Percentiles rank a stretch among this genome's conserved stretches.
phyloP scores from a whole-genome alignment of 2,797 vertebrate species.

The Poliocrania exsul region DNA sequence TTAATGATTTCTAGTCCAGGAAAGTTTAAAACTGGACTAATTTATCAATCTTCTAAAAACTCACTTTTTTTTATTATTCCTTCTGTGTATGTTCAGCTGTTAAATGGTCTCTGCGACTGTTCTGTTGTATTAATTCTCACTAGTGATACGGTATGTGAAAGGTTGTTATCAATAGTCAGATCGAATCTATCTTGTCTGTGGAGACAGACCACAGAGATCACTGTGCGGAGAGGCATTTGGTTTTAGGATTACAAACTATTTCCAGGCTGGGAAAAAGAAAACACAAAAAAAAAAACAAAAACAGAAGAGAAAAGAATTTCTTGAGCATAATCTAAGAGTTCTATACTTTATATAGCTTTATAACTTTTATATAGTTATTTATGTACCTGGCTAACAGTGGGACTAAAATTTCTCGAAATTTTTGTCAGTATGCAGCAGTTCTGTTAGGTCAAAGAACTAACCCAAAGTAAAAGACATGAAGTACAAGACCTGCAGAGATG shows the following conservation, averaged over 20 bases:
- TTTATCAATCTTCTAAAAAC: neutral
- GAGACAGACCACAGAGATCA: neutral
- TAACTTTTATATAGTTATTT: neutral
- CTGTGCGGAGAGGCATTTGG: neutral
- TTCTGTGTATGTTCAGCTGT: neutral
- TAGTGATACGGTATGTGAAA: accelerated
- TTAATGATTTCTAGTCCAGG: neutral
- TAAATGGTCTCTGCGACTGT: neutral
- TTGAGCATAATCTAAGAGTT: neutral
- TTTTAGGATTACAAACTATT: neutral
- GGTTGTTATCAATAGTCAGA: neutral
- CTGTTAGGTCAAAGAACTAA: neutral
- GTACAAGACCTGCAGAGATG: neutral
- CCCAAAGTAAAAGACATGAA: neutral
- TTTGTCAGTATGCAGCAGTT: neutral
- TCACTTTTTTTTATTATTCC: neutral
- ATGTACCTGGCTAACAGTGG: neutral
- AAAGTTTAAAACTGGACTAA: neutral
- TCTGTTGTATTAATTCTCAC: neutral
- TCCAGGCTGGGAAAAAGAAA: neutral
- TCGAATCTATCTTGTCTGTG: neutral
- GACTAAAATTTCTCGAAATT: neutral
- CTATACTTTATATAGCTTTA: neutral
- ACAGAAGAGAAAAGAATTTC: neutral
- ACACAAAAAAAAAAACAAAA: too few species aligned